These are phyloP conservation scores for Hycleus cichorii DNA, from an alignment of 1,140 invertebrate genomes.

Conservation along the genomic window DNA sequence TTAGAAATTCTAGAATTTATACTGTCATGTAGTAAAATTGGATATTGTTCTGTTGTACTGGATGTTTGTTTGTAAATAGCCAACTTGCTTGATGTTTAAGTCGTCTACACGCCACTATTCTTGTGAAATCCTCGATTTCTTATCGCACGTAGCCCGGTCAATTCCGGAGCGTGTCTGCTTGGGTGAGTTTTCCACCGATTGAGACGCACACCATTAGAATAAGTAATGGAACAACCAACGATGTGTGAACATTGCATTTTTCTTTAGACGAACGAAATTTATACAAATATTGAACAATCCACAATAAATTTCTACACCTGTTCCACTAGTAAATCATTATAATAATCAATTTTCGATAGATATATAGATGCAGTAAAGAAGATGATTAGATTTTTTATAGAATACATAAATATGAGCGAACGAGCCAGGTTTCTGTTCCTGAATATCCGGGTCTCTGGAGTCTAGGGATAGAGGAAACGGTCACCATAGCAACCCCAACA, in stretches of 20 bases:
- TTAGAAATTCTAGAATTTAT: too few species aligned
- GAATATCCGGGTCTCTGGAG: constrained; percentile 22
- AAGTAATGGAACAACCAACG: constrained; percentile 29
- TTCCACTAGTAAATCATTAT: too few species aligned
- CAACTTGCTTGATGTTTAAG: too few species aligned
- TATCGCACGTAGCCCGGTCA: constrained; percentile 28
- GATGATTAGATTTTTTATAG: constrained; percentile 17
- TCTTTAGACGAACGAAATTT: background rate
- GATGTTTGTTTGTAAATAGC: too few species aligned
- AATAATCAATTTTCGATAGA: too few species aligned
- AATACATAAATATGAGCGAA: constrained; percentile 18
- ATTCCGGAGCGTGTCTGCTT: constrained; percentile 27
- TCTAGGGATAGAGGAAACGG: constrained; percentile 10
- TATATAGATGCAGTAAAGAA: too few species aligned
- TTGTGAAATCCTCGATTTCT: constrained; percentile 7
- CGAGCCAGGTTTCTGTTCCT: constrained; percentile 16
- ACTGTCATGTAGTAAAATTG: too few species aligned
- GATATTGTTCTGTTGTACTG: too few species aligned
- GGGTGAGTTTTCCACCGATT: constrained; percentile 27
- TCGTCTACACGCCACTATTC: constrained; percentile 9
- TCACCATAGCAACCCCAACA: constrained; percentile 16
- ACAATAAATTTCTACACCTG: too few species aligned
- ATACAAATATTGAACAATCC: too few species aligned
- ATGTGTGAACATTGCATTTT: constrained; percentile 26
- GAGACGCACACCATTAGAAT: constrained; percentile 32